phyloP scores from a whole-genome alignment of 2,797 vertebrate species.

The Poliocrania exsul region DNA sequence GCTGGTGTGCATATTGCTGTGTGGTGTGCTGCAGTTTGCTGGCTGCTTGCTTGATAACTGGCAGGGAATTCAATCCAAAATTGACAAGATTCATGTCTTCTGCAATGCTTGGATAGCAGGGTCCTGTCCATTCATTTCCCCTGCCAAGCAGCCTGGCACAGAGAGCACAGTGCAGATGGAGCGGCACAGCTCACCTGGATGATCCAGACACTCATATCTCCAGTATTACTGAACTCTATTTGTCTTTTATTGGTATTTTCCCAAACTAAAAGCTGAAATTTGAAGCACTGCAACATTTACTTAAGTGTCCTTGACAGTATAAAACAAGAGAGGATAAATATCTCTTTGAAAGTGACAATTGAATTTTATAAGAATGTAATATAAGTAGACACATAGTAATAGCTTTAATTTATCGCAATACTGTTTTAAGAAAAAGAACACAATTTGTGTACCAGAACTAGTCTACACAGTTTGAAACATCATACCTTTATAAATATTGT shows the following conservation, averaged over 20 bases:
- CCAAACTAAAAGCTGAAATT: neutral
- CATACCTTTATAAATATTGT: neutral
- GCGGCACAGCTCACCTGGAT: slow-evolving; percentile 36
- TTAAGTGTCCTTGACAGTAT: neutral
- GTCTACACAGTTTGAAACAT: neutral
- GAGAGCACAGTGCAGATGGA: slow-evolving; percentile 63
- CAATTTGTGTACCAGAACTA: neutral
- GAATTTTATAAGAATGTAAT: neutral
- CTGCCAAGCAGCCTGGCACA: slow-evolving; percentile 59
- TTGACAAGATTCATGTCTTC: slow-evolving; percentile 72
- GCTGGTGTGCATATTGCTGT: neutral
- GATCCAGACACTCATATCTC: neutral
- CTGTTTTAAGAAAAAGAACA: neutral
- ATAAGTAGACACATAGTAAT: neutral
- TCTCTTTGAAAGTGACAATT: neutral
- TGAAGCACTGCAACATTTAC: slow-evolving; percentile 1
- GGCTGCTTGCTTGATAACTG: slow-evolving; percentile 37
- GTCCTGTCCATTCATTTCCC: slow-evolving; percentile 30
- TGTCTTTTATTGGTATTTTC: slow-evolving; percentile 26
- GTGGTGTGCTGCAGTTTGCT: slow-evolving; percentile 36
- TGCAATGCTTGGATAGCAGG: slow-evolving; percentile 63
- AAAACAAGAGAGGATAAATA: neutral
- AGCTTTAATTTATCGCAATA: neutral
- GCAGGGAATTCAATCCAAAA: slow-evolving; percentile 29
- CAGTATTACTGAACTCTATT: slow-evolving; percentile 21